Conservation (phyloP, 2,797 vertebrate species). For the Ambastaia sidthimunki region DNA sequence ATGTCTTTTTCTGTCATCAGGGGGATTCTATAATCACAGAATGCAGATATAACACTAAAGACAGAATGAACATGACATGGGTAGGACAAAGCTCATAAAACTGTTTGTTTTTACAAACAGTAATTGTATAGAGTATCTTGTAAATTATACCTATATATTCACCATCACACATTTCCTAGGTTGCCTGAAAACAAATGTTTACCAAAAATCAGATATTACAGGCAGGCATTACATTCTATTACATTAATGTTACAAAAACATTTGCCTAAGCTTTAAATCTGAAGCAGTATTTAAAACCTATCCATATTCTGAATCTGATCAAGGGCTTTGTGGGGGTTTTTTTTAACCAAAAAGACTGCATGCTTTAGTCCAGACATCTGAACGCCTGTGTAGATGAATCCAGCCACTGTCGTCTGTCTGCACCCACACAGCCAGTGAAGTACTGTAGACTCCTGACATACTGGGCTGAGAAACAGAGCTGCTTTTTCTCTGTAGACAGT, state of each 20-base stretch:
- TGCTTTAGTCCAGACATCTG: constrained; percentile 55
- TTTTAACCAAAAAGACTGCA: constrained; percentile 37
- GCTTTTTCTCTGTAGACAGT: constrained; percentile 42
- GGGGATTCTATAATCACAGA: constrained; percentile 87
- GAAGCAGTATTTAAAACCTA: background rate
- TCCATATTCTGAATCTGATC: background rate
- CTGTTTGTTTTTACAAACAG: background rate
- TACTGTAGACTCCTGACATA: constrained; percentile 9
- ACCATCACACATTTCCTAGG: background rate
- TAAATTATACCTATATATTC: background rate
- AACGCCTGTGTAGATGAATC: constrained; percentile 26
- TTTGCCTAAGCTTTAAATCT: background rate
- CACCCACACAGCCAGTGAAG: constrained; percentile 46
- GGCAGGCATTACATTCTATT: too few relatives aligned
- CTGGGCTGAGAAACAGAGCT: constrained; percentile 5
- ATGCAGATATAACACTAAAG: constrained; percentile 85
- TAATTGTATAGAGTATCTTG: background rate
- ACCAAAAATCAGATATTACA: too few relatives aligned
- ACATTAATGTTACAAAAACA: background rate
- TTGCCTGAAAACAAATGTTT: background rate
- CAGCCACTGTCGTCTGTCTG: constrained; percentile 23
- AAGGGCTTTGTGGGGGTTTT: constrained; percentile 8
- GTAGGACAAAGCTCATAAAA: constrained; percentile 72
- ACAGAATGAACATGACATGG: constrained; percentile 85
- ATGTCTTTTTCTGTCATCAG: constrained; percentile 69